Evolutionary conservation across 1,140 invertebrate species (phyloP).

Genomic region (Tenebrio molitor): DNA sequence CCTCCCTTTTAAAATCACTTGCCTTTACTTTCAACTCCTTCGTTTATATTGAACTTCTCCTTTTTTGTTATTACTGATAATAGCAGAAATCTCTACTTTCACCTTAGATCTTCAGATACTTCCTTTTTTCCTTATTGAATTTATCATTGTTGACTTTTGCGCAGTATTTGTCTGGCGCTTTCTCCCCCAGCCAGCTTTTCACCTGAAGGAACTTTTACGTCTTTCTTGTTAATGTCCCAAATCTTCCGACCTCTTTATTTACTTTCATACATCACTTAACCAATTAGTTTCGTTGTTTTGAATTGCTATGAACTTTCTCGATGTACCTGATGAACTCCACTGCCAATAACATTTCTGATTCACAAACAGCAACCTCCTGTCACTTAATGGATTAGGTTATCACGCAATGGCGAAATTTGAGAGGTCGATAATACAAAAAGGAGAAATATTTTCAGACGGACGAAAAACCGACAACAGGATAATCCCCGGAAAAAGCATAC

Average conservation of each 20-base stretch:
- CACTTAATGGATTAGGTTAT: neutral
- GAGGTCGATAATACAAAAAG: neutral
- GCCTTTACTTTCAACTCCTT: neutral
- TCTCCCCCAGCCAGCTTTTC: conserved; percentile 3
- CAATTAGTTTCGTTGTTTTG: too few species aligned
- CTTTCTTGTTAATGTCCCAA: too few species aligned
- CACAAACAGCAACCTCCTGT: neutral
- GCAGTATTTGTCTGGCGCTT: conserved; percentile 5
- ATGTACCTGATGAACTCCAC: too few species aligned
- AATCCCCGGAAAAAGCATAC: neutral
- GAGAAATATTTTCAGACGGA: neutral
- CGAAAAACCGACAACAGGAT: neutral
- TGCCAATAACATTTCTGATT: neutral
- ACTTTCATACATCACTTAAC: neutral
- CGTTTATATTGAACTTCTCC: conserved; percentile 3
- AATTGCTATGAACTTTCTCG: too few species aligned
- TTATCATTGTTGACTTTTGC: conserved; percentile 31
- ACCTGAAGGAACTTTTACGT: neutral
- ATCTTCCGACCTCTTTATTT: conserved; percentile 20
- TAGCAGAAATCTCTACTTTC: conserved; percentile 29
- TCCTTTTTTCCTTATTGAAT: conserved; percentile 22
- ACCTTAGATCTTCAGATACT: neutral
- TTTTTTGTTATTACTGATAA: conserved; percentile 30
- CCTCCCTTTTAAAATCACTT: neutral
- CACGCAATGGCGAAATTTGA: neutral